Conservation (phyloP, 2,113 vertebrate species). For the Neodontobutis hainanensis region DNA sequence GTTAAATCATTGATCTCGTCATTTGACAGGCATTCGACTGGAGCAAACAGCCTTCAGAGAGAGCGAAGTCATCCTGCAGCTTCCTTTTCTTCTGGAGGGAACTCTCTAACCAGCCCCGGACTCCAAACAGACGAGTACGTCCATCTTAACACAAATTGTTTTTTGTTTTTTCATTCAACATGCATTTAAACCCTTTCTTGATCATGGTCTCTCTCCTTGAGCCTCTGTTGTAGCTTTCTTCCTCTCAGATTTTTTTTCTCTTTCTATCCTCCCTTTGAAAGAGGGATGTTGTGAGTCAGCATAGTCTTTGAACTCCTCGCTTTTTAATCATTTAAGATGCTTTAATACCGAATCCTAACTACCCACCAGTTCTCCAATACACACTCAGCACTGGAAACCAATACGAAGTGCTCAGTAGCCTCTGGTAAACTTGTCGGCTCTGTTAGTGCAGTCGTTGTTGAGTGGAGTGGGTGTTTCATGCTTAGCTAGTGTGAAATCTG, state of each 20-base stretch:
- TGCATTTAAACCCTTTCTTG: conserved; percentile 10
- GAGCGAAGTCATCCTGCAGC: conserved; percentile 82
- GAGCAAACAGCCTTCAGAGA: conserved; percentile 86
- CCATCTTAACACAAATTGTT: neutral
- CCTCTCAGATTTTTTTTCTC: conserved; percentile 32
- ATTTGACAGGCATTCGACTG: conserved; percentile 82
- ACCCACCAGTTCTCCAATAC: conserved; percentile 31
- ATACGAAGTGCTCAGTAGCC: conserved; percentile 33
- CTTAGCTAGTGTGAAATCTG: conserved; percentile 30
- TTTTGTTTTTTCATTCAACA: conserved; percentile 16
- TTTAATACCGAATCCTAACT: conserved; percentile 45
- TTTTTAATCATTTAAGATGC: conserved; percentile 68
- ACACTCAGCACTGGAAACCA: conserved; percentile 24
- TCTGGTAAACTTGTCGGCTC: conserved; percentile 12
- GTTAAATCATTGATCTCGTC: conserved; percentile 9
- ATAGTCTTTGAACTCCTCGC: conserved; percentile 62
- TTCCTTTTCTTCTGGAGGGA: conserved; percentile 71
- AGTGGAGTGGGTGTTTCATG: conserved; percentile 26
- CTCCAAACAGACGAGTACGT: conserved; percentile 87
- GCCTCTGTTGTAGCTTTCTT: conserved; percentile 34
- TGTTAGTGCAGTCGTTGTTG: conserved; percentile 22
- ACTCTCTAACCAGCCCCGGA: conserved; percentile 72
- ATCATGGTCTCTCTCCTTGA: neutral
- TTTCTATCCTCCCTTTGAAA: conserved; percentile 35
- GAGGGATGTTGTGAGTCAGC: conserved; percentile 58